Evolutionary conservation across 2,888 invertebrate species (phyloP).

Genomic region (Tanypteryx hageni): DNA sequence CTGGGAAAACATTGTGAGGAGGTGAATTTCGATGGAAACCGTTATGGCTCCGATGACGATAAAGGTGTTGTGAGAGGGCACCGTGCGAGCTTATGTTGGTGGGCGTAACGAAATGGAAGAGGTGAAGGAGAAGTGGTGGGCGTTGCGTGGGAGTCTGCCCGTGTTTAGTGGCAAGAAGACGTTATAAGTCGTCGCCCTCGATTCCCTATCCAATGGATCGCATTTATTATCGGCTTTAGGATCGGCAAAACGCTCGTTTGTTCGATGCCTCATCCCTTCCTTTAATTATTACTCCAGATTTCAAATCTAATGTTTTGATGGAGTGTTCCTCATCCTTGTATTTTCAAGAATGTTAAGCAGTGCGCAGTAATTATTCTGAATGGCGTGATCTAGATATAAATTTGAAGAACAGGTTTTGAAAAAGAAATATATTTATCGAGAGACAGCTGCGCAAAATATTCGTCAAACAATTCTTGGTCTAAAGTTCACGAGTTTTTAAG

Average conservation of each 20-base stretch:
- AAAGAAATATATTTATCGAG: too few species aligned
- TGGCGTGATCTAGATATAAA: too few species aligned
- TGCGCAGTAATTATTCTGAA: too few species aligned
- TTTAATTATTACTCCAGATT: conserved; percentile 24
- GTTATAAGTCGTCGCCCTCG: conserved; percentile 29
- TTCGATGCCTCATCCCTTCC: background rate
- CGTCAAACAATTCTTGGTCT: too few species aligned
- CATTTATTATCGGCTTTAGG: background rate
- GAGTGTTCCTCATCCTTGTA: background rate
- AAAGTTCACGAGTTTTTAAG: too few species aligned
- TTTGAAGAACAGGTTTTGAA: too few species aligned
- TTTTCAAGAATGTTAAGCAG: background rate
- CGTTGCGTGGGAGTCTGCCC: conserved; percentile 24
- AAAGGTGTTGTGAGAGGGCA: background rate
- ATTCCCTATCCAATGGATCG: conserved; percentile 10
- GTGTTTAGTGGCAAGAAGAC: conserved; percentile 13
- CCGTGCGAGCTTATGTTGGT: background rate
- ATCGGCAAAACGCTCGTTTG: background rate
- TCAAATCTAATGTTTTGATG: background rate
- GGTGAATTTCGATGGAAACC: background rate
- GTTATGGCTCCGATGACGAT: conserved; percentile 14
- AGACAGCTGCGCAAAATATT: too few species aligned
- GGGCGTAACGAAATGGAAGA: background rate
- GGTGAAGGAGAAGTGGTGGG: background rate
- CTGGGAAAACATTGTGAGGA: background rate